Base-by-base conservation (phyloP, 2,113 vertebrate species). In the Oncorhynchus gorbuscha region DNA sequence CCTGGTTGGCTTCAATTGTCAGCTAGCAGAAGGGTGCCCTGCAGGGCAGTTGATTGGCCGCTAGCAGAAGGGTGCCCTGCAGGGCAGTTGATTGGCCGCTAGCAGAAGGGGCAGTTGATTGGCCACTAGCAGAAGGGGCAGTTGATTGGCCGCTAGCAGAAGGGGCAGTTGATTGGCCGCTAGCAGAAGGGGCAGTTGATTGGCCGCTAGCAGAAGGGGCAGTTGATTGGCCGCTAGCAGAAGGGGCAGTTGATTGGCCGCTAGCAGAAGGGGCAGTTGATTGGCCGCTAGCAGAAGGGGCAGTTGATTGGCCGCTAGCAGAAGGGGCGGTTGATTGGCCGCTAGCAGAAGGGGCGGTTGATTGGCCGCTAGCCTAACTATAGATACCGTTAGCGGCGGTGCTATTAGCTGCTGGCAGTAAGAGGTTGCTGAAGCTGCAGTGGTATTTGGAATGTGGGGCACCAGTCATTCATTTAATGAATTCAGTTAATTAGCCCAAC, bases 401-500 rank as follows among this genome's bases (percentile, higher is more conserved):
- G 30, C 30, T 70, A 74, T 83, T 67, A 79, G 26, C 75, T 59
- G 9, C 73, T 81, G 83, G 76, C 80, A 78, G 74, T 79, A 62
- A 26, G 35, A 81, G 58, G 70, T 74, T 84, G 81, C 73, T 74
- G 24, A 79, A 86, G 81, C 75, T 81, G 77, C 79, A 61, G 24
- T 78, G 79, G n/a, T 61, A 75, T 75, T 32, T 79, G 58, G 76
- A 67, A 35, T 79, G 79, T 72, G 24, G 49, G 69, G 51, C 66
- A 78, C 72, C 73, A 74, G 65, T 77, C 78, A 78, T 85, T 90
- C 80, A 83, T 87, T 84, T 75, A 79, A 35, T 77, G 69, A 82
- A 84, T 85, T 81, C 83, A 79, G 85, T 75, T 83, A 86, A 88
- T 89, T 87, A 86, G 74, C 81, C 80, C 39, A 14, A 73, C 69